Evolutionary conservation across 2,113 vertebrate genomes (phyloP).

Genomic region (Siphamia tubifer): DNA sequence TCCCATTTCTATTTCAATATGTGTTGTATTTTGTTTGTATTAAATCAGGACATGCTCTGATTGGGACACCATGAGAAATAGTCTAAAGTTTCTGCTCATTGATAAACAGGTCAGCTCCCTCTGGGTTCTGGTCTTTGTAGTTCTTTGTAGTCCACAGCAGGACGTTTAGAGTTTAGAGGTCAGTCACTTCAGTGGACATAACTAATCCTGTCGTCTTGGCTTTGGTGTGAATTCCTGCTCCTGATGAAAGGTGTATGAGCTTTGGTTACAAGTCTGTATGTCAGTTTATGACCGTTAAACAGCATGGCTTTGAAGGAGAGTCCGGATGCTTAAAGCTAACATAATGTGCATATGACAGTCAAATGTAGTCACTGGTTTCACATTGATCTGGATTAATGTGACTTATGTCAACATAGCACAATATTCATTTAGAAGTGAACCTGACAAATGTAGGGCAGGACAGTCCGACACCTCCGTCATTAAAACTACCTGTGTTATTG

Average conservation of each 20-base stretch:
- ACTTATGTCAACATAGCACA: background rate
- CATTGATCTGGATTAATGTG: background rate
- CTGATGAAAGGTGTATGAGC: constrained; percentile 29
- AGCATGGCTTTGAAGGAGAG: background rate
- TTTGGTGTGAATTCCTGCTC: background rate
- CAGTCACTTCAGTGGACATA: constrained; percentile 11
- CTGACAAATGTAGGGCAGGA: background rate
- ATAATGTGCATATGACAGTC: background rate
- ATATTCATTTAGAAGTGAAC: background rate
- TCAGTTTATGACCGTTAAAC: constrained; percentile 3
- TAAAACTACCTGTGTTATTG: background rate
- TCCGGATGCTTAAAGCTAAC: background rate
- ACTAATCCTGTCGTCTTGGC: constrained; percentile 39
- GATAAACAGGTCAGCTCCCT: constrained; percentile 2
- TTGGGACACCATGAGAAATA: background rate
- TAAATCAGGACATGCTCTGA: background rate
- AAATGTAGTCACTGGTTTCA: background rate
- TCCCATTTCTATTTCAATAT: too few relatives aligned
- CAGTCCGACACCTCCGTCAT: background rate
- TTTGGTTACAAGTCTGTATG: constrained; percentile 19
- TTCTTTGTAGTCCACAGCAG: constrained; percentile 5
- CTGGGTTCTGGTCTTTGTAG: constrained; percentile 21
- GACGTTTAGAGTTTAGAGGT: constrained; percentile 17
- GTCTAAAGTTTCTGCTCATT: background rate
- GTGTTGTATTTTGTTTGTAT: background rate